A percentile compares a stretch with the other conserved stretches of the same genome.
These are phyloP conservation scores for Glaucopsyche alexis DNA, from an alignment of 2,888 invertebrate genomes.

Conservation along the genomic window DNA sequence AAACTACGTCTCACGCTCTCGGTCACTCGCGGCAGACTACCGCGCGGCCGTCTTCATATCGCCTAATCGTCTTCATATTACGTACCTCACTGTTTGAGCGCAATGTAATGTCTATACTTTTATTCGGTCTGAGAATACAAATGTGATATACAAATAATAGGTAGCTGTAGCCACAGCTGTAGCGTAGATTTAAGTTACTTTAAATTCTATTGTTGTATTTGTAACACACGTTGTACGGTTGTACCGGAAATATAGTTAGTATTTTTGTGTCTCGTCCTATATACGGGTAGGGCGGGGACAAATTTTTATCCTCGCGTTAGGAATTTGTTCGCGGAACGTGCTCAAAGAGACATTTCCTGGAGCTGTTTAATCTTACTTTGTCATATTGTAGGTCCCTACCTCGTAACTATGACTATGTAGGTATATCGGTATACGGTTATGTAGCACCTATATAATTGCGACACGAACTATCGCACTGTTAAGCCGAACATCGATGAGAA, in stretches of 20 bases:
- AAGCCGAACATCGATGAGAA: neutral
- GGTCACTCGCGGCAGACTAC: too few species aligned
- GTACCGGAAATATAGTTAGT: neutral
- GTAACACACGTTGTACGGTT: neutral
- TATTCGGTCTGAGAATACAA: too few species aligned
- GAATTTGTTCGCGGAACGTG: slow-evolving; percentile 7
- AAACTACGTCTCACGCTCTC: too few species aligned
- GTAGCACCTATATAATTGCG: neutral
- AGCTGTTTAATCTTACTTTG: neutral
- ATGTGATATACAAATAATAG: too few species aligned
- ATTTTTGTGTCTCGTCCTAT: neutral
- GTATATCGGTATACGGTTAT: too few species aligned
- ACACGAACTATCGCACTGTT: neutral
- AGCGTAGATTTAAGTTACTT: too few species aligned
- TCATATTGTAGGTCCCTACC: neutral
- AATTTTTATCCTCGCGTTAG: slow-evolving; percentile 6
- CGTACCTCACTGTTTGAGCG: too few species aligned
- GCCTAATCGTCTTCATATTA: too few species aligned
- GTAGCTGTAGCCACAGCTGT: too few species aligned
- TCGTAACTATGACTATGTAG: neutral
- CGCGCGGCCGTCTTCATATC: too few species aligned
- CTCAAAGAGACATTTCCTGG: slow-evolving; percentile 5
- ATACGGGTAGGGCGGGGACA: neutral
- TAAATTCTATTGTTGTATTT: too few species aligned
- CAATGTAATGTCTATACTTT: too few species aligned